These are phyloP conservation scores for Eristalis arbustorum DNA, from an alignment of 2,888 invertebrate species.

Conservation along the genomic window DNA sequence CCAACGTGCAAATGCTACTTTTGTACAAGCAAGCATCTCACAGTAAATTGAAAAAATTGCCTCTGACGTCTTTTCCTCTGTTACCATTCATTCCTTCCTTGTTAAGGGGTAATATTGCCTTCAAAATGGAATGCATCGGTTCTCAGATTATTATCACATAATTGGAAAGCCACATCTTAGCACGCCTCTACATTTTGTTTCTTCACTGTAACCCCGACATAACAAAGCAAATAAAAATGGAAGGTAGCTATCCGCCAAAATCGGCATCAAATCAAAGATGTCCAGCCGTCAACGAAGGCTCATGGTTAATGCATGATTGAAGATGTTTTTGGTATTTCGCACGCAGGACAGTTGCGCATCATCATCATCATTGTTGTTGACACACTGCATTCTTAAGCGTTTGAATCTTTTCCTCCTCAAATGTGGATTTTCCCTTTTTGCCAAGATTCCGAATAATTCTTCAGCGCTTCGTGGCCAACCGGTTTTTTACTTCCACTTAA, in stretches of 20 bases:
- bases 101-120: too few relatives aligned
- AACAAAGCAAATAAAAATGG: not conserved
- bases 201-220: too few relatives aligned
- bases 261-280: constrained; percentile 13
- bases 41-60: too few relatives aligned
- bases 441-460: constrained; percentile 39
- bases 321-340: constrained; percentile 74
- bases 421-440: constrained; percentile 37
- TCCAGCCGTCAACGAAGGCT: constrained; percentile 59
- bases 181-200: too few relatives aligned
- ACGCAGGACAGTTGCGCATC: constrained; percentile 71
- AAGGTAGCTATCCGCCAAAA: constrained; percentile 19
- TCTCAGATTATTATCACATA: too few relatives aligned
- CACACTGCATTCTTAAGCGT: constrained; percentile 50
- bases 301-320: constrained; percentile 78
- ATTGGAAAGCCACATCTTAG: too few relatives aligned
- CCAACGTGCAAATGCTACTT: too few relatives aligned
- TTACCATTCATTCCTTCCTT: too few relatives aligned
- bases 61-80: too few relatives aligned
- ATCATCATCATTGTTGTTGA: constrained; percentile 40
- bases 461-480: constrained; percentile 33
- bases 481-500: constrained; percentile 64
- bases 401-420: constrained; percentile 14
- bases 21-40: too few relatives aligned
- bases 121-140: too few relatives aligned